Evolutionary conservation across 2,113 vertebrate species (phyloP).

Genomic region (Cryptotis parvus): DNA sequence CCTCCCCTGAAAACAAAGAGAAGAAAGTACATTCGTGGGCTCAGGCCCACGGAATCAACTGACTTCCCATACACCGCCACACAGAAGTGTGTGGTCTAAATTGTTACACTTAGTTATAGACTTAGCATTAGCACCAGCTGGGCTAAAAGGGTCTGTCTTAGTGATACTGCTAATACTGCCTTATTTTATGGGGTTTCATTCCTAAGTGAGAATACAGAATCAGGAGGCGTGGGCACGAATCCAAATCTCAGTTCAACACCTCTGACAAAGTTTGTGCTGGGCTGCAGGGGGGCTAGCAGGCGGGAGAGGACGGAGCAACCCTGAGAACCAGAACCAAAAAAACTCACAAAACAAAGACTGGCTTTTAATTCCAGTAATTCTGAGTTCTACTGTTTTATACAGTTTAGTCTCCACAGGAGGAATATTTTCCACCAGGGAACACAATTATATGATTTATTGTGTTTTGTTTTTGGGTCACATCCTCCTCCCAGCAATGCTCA

Average conservation of each 20-base stretch:
- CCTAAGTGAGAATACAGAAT: neutral
- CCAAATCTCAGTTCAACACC: neutral
- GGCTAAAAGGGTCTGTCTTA: neutral
- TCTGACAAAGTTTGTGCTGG: neutral
- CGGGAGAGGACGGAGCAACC: neutral
- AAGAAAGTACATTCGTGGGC: neutral
- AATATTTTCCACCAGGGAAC: neutral
- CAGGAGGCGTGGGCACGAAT: neutral
- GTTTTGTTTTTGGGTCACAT: too few species aligned
- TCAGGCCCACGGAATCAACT: slow-evolving; percentile 2
- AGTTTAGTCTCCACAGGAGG: neutral
- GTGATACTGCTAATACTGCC: neutral
- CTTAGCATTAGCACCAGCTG: neutral
- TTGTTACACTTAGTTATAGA: neutral
- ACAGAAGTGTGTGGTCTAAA: neutral
- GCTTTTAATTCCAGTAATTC: slow-evolving; percentile 19
- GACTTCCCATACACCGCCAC: neutral
- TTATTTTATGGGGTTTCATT: neutral
- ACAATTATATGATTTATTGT: slow-evolving; percentile 3
- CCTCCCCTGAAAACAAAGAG: neutral
- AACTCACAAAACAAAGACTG: neutral
- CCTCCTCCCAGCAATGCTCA: too few species aligned
- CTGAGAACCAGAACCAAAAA: neutral
- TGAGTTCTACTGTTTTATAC: neutral
- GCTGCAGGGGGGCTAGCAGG: neutral